Evolutionary conservation across 2,797 vertebrate species (phyloP).

Genomic region (Mallotus villosus): DNA sequence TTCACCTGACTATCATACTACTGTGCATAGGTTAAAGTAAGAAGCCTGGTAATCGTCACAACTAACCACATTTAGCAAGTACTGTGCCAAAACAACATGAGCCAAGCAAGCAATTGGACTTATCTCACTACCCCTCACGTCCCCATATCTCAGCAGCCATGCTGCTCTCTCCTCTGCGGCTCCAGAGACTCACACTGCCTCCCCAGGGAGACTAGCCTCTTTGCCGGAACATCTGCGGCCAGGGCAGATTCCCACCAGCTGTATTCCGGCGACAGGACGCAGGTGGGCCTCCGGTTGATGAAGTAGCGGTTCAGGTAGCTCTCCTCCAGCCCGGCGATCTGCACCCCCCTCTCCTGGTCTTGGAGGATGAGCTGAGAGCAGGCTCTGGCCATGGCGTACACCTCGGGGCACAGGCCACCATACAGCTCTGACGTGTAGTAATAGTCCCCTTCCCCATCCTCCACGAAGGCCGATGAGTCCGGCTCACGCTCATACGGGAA

Average conservation of each 20-base stretch:
- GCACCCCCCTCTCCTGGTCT: conserved; percentile 62
- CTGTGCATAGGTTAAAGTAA: too few species aligned
- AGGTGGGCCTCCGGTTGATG: conserved; percentile 67
- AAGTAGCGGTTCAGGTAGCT: conserved; percentile 80
- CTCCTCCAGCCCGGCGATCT: conserved; percentile 67
- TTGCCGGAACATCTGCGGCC: conserved; percentile 52
- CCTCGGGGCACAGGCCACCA: conserved; percentile 66
- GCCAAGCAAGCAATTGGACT: background rate
- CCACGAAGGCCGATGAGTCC: conserved; percentile 56
- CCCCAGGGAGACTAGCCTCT: conserved; percentile 69
- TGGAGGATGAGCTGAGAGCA: conserved; percentile 67
- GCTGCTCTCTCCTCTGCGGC: conserved; percentile 30
- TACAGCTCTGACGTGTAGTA: conserved; percentile 80
- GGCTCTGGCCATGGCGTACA: conserved; percentile 60
- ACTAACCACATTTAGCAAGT: background rate
- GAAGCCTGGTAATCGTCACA: background rate
- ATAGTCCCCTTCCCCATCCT: conserved; percentile 70
- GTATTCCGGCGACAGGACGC: conserved; percentile 81
- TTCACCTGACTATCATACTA: too few species aligned
- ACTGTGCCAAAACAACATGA: background rate
- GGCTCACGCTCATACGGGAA: conserved; percentile 56
- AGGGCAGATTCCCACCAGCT: conserved; percentile 73
- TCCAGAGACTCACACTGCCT: conserved; percentile 57
- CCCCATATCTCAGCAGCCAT: conserved; percentile 39
- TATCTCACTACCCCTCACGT: background rate